Evolutionary conservation across 1,140 invertebrate species (phyloP), one percentile per base, ranked within the genome.

Genomic region (Drosophila nigromelanica): DNA sequence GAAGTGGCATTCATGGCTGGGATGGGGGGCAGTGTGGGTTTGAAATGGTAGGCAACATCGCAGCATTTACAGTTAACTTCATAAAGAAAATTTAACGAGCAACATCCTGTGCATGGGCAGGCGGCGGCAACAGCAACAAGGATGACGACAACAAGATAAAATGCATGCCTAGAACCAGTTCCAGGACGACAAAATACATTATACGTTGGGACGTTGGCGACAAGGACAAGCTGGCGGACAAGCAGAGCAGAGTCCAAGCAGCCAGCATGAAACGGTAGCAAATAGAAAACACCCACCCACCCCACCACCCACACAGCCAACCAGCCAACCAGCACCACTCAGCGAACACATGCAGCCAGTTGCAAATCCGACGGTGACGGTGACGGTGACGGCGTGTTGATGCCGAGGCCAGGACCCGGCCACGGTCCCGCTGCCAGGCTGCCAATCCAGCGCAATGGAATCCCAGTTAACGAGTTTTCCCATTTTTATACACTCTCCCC

Each of bases 81-180:
- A 86, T 86, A 86, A 86, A 86, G 82, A 86, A 86, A 86, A 86
- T 86, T 86, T 86, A 86, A 86, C 82, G 82, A 86, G 82, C 82
- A 86, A 87, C 82, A 86, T 86, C 82, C 82, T 86, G 82, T 78
- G 71, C 82, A 78, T 51, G 72, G 71, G 47, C 59, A 42, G 51
- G 58, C 48, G 42, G 7, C 33, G 33, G 60, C 54, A 50, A 37
- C 39, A 56, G 51, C 58, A 62, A 55, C 76, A 81, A 85, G 73
- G 80, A 85, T 71, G 77, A 85, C 73, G 81, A 85, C 81, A 85
- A 85, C 81, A 86, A 86, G 81, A 86, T 86, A 86, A 86, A 86
- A 86, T 86, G 82, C 82, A 86, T 73, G 82, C 75, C 62, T 59
- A 61, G 70, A 56, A 73, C 60, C 62, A 61, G 42, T 70, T 33